Conservation (phyloP, 1,140 invertebrate genomes). For the Saccostrea echinata region DNA sequence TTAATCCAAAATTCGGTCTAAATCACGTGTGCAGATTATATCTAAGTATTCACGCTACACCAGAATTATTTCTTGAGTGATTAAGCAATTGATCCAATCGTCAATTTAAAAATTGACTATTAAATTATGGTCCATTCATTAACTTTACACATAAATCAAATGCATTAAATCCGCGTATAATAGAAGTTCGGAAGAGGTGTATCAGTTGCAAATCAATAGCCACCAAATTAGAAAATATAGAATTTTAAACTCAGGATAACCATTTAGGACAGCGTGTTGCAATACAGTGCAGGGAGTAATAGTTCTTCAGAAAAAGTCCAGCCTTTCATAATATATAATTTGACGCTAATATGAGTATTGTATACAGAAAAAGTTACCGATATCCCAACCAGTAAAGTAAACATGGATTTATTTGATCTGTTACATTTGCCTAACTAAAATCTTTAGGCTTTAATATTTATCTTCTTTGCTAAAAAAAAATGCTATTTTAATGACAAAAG, state of each 20-base stretch:
- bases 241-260: not conserved
- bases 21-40: not conserved
- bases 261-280: not conserved
- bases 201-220: not conserved
- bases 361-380: not conserved
- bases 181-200: not conserved
- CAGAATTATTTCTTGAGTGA: not conserved
- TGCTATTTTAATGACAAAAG: not conserved
- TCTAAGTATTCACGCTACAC: not conserved
- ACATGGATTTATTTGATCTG: not conserved
- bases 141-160: conserved; percentile 2
- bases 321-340: not conserved
- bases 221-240: not conserved
- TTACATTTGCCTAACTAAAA: not conserved
- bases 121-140: not conserved
- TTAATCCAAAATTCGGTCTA: not conserved
- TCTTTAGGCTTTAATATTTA: not conserved
- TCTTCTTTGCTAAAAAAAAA: not conserved
- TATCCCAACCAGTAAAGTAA: not conserved
- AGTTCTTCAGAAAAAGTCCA: not conserved
- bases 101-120: not conserved
- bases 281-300: not conserved
- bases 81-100: not conserved
- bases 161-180: not conserved
- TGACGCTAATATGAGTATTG: not conserved